These are phyloP conservation scores for Boloria euphrosyne DNA, from an alignment of 2,888 invertebrate species.

Conservation along the genomic window DNA sequence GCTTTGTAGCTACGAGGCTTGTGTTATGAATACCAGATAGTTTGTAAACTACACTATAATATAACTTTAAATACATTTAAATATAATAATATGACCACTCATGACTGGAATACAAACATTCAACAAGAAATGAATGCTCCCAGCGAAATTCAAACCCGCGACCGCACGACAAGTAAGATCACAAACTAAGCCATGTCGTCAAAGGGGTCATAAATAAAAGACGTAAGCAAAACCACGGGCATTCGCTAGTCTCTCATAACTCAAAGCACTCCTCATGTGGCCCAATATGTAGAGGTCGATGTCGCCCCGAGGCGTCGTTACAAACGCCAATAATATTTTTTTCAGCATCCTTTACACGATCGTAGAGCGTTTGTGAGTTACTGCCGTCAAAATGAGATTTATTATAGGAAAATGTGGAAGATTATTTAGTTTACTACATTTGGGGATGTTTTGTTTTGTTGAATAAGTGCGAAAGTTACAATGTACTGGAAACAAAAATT, in stretches of 20 bases:
- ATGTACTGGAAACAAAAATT: neutral
- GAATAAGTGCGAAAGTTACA: neutral
- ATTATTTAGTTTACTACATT: conserved; percentile 23
- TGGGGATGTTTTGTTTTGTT: conserved; percentile 16
- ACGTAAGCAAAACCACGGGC: too few relatives aligned
- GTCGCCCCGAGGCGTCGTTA: conserved; percentile 78
- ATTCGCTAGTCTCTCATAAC: conserved; percentile 30
- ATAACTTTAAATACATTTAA: too few relatives aligned
- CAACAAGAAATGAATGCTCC: too few relatives aligned
- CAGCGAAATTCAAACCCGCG: too few relatives aligned
- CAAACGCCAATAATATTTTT: conserved; percentile 75
- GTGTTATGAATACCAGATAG: too few relatives aligned
- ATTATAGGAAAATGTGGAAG: conserved; percentile 26
- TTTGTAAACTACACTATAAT: too few relatives aligned
- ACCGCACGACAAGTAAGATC: too few relatives aligned
- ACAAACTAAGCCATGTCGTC: too few relatives aligned
- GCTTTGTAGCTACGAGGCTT: too few relatives aligned
- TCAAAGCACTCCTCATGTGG: conserved; percentile 43
- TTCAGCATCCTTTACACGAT: conserved; percentile 55
- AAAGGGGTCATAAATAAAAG: too few relatives aligned
- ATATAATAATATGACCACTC: too few relatives aligned
- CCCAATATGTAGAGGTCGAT: conserved; percentile 66
- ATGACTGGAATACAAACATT: too few relatives aligned
- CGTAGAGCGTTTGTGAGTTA: conserved; percentile 38
- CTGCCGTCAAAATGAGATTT: conserved; percentile 36